Conservation (phyloP, 2,113 vertebrate genomes). For the Gymnarchus niloticus region DNA sequence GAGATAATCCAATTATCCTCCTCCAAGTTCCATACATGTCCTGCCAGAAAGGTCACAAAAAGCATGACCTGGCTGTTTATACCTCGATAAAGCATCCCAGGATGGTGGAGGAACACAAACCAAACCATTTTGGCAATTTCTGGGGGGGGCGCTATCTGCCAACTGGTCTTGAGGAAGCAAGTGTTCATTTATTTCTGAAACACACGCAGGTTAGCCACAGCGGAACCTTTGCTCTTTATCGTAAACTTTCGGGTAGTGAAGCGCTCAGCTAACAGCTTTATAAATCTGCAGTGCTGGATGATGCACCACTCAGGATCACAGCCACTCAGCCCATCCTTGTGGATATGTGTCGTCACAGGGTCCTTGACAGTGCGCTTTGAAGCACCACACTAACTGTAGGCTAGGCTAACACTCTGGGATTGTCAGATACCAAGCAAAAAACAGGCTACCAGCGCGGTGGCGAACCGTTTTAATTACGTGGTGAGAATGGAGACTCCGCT, state of each 20-base stretch:
- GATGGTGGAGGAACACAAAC: background rate
- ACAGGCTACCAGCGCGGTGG: background rate
- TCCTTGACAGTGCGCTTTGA: background rate
- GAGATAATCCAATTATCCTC: slow-evolving; percentile 12
- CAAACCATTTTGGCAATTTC: background rate
- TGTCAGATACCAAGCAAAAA: too few relatives aligned
- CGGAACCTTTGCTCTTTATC: background rate
- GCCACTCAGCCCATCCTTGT: background rate
- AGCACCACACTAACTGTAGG: background rate
- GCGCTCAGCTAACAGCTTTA: background rate
- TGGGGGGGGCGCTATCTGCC: background rate
- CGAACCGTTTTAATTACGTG: background rate
- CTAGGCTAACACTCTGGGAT: background rate
- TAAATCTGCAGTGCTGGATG: background rate
- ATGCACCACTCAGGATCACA: background rate
- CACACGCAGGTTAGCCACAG: background rate
- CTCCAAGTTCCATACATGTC: background rate
- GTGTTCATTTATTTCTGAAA: background rate
- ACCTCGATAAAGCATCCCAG: background rate
- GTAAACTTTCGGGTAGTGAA: too few relatives aligned
- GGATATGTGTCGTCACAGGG: too few relatives aligned
- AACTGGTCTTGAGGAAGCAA: background rate
- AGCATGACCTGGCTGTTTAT: background rate
- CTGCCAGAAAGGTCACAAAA: background rate
- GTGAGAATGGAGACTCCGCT: background rate